Evolutionary conservation across 2,113 vertebrate species (phyloP).

Genomic region (Puntigrus tetrazona): DNA sequence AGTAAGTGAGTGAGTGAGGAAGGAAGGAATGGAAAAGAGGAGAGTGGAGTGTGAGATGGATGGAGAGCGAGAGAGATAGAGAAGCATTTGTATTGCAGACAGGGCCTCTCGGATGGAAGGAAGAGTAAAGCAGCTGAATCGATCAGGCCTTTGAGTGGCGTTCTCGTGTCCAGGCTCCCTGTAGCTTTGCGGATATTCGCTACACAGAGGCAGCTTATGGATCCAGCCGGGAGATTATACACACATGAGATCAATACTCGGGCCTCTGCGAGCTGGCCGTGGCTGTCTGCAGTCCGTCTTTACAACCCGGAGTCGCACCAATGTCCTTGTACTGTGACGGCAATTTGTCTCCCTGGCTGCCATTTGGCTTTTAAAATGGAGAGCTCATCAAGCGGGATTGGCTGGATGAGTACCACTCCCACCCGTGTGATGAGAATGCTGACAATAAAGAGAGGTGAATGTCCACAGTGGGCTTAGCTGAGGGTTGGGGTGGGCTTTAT

Average conservation of each 20-base stretch:
- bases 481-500: slow-evolving; percentile 34
- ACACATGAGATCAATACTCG: slow-evolving; percentile 71
- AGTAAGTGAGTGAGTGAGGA: slow-evolving; percentile 48
- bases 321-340: slow-evolving; percentile 47
- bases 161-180: slow-evolving; percentile 51
- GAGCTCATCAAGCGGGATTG: slow-evolving; percentile 48
- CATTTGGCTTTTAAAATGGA: slow-evolving; percentile 63
- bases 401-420: slow-evolving; percentile 32
- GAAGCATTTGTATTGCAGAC: slow-evolving; percentile 60
- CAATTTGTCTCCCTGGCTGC: slow-evolving; percentile 43
- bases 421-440: slow-evolving; percentile 35
- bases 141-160: slow-evolving; percentile 67
- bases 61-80: slow-evolving; percentile 45
- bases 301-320: slow-evolving; percentile 28
- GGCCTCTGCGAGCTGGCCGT: slow-evolving; percentile 48
- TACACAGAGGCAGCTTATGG: slow-evolving; percentile 62
- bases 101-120: slow-evolving; percentile 49
- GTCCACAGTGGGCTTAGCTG: slow-evolving; percentile 12
- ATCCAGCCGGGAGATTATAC: slow-evolving; percentile 71
- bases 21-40: slow-evolving; percentile 8
- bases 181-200: slow-evolving; percentile 61
- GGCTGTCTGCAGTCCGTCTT: slow-evolving; percentile 47
- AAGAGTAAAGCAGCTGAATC: slow-evolving; percentile 62
- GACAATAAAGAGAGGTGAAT: slow-evolving; percentile 32
- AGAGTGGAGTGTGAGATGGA: slow-evolving; percentile 17